A percentile compares a stretch with the other conserved stretches of the same genome.
Evolutionary conservation across 35 echinoderm and acorn worm species (phyloP).

Genomic region (Eucidaris tribuloides): DNA sequence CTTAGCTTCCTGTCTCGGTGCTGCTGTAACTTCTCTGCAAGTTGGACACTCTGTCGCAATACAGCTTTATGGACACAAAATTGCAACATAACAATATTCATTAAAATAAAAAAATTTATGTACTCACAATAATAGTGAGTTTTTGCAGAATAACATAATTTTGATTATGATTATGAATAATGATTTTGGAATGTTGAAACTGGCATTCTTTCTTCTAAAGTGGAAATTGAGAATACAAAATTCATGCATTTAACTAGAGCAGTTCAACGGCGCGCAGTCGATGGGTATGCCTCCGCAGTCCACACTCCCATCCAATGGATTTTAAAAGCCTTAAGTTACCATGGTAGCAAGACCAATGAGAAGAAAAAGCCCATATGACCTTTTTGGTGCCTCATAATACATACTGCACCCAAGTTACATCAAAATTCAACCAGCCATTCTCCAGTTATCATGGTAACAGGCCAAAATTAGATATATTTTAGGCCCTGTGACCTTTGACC

Average conservation of each 20-base stretch:
- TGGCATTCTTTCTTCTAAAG: not conserved
- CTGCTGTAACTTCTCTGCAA: constrained; percentile 63
- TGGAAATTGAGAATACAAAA: not conserved
- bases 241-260: not conserved
- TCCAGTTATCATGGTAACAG: too few relatives aligned
- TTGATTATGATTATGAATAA: not conserved
- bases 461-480: too few relatives aligned
- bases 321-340: too few relatives aligned
- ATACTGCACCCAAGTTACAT: too few relatives aligned
- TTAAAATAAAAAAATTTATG: not conserved
- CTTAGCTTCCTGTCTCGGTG: constrained; percentile 57
- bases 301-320: too few relatives aligned
- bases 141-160: not conserved
- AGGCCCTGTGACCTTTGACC: too few relatives aligned
- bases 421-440: too few relatives aligned
- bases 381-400: too few relatives aligned
- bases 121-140: not conserved
- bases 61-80: constrained; percentile 50
- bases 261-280: too few relatives aligned
- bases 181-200: not conserved
- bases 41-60: constrained; percentile 53
- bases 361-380: too few relatives aligned
- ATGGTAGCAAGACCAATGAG: too few relatives aligned
- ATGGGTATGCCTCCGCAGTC: too few relatives aligned
- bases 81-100: not conserved